Base-by-base conservation (phyloP, 2,113 vertebrate species). In the Mohoua ochrocephala region DNA sequence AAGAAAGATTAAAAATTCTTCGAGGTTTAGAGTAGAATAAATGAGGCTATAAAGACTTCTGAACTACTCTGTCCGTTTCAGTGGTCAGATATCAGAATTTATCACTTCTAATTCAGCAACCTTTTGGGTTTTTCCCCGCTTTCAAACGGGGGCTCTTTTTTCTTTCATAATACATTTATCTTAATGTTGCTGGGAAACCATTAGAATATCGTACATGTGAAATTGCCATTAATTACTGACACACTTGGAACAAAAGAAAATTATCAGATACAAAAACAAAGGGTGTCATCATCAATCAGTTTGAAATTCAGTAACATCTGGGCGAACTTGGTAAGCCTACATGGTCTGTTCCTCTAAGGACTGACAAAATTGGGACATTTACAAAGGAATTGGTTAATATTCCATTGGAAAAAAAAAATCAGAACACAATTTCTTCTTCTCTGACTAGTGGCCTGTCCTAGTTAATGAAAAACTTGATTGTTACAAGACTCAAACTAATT, bases 391-490 rank as follows among this genome's bases (percentile, higher is more conserved):
- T 41, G 74, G 67, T 30, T 85, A 92, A 35, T 91, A 93, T 35
- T 77, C 39, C 39, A 76, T 16, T 69, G 57, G 12, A 68, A 76
- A 74, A 52, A 78, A 63, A 93, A 71, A 92, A 60, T 37, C 50
- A 77, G 61, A 90, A 70, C 70, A 71, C 57, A 68, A 87, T 95
- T 87, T 95, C 63, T 83, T 93, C 73, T 44, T 78, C 31, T 69
- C 87, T 81, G 59, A 93, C 89, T 94, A 71, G 73, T 69, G 74
- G 88, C 67, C 54, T 91, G 89, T 69, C 91, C 93, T 77, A 96
- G n/a, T 94, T 94, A 97, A 97, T 82, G 83, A 93, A 88, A 94
- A 89, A 91, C 45, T 77, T 91, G 88, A 88, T 75, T 79, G 82
- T 65, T 93, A 71, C 60, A 91, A 84, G 57, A 88, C 47, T 94